Base-by-base conservation (phyloP, 2,113 vertebrate species). In the Paracanthobrama guichenoti region DNA sequence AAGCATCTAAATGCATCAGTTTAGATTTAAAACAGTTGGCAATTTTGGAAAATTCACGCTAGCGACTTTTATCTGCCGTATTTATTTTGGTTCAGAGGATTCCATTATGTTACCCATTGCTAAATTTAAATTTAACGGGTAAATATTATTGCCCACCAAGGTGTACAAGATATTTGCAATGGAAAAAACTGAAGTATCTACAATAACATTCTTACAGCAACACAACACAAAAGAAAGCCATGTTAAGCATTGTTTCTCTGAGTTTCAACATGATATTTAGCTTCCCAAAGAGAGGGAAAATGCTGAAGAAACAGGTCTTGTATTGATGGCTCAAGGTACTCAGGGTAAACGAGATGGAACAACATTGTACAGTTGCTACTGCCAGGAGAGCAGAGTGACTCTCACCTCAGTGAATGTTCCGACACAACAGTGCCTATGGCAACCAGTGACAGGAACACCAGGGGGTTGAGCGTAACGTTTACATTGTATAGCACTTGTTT, bases 331-430 rank as follows among this genome's bases (percentile, higher is more conserved):
- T 76, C 5, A 4, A 48, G 53, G 81, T 7, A 18, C n/a, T n/a
- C 81, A 28, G 81, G 42, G 53, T 83, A 82, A 79, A 73, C 20
- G 57, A 26, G 57, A 81, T 31, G 50, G 64, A 87, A 60, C 16
- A 1, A 7, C 12, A 10, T 53, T 71, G 78, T 59, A 81, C 28
- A 42, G n/a, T 50, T 20, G 5, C n/a, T 16, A 31, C n/a, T 67
- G 84, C 74, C 48, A n/a, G 81, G 44, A 72, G 60, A 26, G 12
- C 64, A 44, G 24, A 50, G 57, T 10, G 8, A 50, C 75, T 83
- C 57, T 59, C 46, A 24, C 57, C 46, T 75, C 48, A 11, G 1
- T 57, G 78, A 73, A 46, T 83, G 31, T 42, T 82, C 60, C 3
- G 50, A 75, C 73, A 82, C 48, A 62, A 64, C 53, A 28, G 69